Evolutionary conservation across 2,113 vertebrate genomes (phyloP).

Genomic region (Neolamprologus devosi): DNA sequence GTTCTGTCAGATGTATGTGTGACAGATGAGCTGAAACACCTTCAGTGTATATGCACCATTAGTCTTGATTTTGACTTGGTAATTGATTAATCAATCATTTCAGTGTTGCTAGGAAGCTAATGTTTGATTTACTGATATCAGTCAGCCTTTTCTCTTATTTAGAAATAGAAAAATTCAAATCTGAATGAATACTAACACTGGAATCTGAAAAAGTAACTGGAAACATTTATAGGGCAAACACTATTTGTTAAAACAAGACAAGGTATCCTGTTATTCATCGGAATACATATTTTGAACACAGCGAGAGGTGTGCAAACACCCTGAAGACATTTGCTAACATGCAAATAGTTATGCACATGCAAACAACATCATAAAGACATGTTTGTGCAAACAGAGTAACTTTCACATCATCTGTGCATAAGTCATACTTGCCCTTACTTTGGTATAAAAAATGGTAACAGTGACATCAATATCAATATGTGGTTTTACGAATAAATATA

Average conservation of each 20-base stretch:
- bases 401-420: not conserved
- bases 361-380: not conserved
- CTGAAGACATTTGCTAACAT: not conserved
- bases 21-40: not conserved
- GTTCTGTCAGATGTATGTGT: not conserved
- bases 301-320: not conserved
- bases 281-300: not conserved
- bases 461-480: not conserved
- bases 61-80: not conserved
- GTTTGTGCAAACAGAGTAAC: not conserved
- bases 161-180: not conserved
- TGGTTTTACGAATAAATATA: not conserved
- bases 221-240: not conserved
- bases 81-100: not conserved
- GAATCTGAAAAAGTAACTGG: not conserved
- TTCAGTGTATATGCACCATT: not conserved
- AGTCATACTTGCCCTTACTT: not conserved
- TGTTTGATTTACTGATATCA: not conserved
- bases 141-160: not conserved
- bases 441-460: not conserved
- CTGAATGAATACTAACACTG: not conserved
- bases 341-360: not conserved
- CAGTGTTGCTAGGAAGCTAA: not conserved
- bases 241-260: not conserved
- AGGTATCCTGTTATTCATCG: not conserved